These are phyloP conservation scores for Lithobates pipiens DNA, from an alignment of 2,797 vertebrate species.

Conservation along the genomic window DNA sequence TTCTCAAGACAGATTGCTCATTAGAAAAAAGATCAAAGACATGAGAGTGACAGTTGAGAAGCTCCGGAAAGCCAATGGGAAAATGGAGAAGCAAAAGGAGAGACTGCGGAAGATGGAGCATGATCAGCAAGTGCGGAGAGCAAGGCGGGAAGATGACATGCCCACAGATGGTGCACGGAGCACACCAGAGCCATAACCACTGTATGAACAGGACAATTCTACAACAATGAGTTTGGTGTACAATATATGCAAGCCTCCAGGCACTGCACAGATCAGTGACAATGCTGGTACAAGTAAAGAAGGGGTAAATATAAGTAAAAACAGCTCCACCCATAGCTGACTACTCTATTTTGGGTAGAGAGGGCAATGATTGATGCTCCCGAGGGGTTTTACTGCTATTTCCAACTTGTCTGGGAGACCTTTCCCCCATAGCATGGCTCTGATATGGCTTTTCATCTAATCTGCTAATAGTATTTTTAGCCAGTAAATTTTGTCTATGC, in stretches of 20 bases:
- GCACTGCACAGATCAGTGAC: conserved; percentile 46
- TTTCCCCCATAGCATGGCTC: no score
- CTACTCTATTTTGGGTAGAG: no score
- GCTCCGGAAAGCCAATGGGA: conserved; percentile 86
- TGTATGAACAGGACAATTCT: conserved; percentile 17
- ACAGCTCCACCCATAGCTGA: no score
- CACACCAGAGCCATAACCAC: conserved; percentile 74
- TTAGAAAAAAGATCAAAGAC: conserved; percentile 97
- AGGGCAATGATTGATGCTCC: no score
- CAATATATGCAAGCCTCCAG: conserved; percentile 17
- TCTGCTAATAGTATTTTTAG: no score
- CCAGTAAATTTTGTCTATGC: no score
- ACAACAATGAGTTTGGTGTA: conserved; percentile 50
- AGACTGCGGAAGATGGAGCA: conserved; percentile 84
- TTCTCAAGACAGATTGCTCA: conserved; percentile 87
- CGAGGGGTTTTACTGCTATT: no score
- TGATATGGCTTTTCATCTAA: no score
- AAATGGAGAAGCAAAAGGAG: conserved; percentile 89
- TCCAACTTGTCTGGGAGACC: no score
- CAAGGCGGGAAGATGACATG: conserved; percentile 72
- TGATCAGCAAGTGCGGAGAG: conserved; percentile 83
- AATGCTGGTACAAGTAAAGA: conserved; percentile 51
- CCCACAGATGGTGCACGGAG: conserved; percentile 71
- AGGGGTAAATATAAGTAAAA: no score
- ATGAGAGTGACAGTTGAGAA: conserved; percentile 91